These are phyloP conservation scores for Conus ventricosus DNA, from an alignment of 1,140 invertebrate species.

Conservation along the genomic window DNA sequence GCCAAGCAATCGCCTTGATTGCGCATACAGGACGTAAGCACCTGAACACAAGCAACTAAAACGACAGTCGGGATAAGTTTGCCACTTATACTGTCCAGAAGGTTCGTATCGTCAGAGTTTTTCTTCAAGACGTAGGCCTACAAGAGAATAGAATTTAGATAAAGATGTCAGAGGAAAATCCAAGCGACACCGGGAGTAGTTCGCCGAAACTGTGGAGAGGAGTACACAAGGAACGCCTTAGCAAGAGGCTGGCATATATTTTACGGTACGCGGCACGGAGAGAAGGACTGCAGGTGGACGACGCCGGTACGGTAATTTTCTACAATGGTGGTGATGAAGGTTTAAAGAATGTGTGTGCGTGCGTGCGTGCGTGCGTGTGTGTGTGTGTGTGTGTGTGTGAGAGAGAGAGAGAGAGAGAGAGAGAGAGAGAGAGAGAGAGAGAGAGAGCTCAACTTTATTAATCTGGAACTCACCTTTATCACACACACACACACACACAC, in stretches of 20 bases:
- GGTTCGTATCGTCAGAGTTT: neutral
- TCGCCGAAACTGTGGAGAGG: neutral
- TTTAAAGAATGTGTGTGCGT: neutral
- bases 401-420: too few relatives aligned
- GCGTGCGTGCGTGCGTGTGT: neutral
- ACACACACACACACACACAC: too few relatives aligned
- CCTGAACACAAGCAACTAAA: too few relatives aligned
- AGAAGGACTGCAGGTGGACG: conserved; percentile 56
- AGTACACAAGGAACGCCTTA: conserved; percentile 38
- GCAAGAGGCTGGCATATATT: conserved; percentile 59
- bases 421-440: too few relatives aligned
- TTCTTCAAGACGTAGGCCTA: neutral
- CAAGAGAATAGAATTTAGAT: neutral
- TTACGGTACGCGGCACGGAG: conserved; percentile 63
- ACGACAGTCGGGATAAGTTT: too few relatives aligned
- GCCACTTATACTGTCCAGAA: too few relatives aligned
- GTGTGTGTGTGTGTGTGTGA: neutral
- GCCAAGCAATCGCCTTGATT: too few relatives aligned
- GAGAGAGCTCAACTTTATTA: too few relatives aligned
- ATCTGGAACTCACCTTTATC: neutral
- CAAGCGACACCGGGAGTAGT: neutral
- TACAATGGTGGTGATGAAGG: neutral
- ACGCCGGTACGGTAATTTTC: conserved; percentile 45
- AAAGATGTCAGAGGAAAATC: neutral
- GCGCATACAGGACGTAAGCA: too few relatives aligned